A percentile compares a stretch with the other conserved stretches of the same genome.
phyloP scores from a whole-genome alignment of 2,113 vertebrate genomes.

The Silurus glanis region DNA sequence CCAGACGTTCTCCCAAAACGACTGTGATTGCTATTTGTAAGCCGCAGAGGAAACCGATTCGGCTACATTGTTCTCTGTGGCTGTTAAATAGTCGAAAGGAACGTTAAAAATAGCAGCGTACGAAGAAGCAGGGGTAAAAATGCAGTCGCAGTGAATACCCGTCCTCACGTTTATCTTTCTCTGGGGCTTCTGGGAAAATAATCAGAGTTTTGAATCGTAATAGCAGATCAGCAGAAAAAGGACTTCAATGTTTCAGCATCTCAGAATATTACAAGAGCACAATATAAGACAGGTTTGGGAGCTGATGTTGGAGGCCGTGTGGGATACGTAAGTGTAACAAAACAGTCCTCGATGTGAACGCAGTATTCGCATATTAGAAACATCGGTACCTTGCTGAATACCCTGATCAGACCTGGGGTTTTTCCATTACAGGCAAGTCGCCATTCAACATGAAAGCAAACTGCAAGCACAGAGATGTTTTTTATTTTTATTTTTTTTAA shows the following conservation, averaged over 20 bases:
- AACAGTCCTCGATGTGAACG: neutral
- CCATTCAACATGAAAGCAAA: slow-evolving; percentile 11
- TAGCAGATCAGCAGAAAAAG: slow-evolving; percentile 53
- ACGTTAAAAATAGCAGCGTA: neutral
- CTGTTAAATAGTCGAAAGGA: neutral
- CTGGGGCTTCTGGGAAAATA: slow-evolving; percentile 61
- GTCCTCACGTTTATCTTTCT: slow-evolving; percentile 9
- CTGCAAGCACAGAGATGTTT: slow-evolving; percentile 60
- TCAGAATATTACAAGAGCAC: slow-evolving; percentile 28
- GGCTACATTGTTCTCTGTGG: neutral
- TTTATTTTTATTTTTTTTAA: slow-evolving; percentile 60
- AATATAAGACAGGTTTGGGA: slow-evolving; percentile 34
- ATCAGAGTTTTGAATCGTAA: slow-evolving; percentile 53
- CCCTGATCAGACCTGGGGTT: neutral
- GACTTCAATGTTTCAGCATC: slow-evolving; percentile 38
- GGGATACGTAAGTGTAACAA: neutral
- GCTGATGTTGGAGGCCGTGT: slow-evolving; percentile 10
- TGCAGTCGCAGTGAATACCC: neutral
- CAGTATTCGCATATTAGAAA: neutral
- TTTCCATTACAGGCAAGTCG: neutral
- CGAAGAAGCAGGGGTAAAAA: neutral
- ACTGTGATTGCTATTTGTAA: neutral
- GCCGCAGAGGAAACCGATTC: neutral
- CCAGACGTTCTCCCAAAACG: neutral
- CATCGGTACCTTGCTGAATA: too few relatives aligned